These are phyloP conservation scores for Drosophila neonasuta DNA, from an alignment of 2,888 invertebrate species.

Conservation along the genomic window DNA sequence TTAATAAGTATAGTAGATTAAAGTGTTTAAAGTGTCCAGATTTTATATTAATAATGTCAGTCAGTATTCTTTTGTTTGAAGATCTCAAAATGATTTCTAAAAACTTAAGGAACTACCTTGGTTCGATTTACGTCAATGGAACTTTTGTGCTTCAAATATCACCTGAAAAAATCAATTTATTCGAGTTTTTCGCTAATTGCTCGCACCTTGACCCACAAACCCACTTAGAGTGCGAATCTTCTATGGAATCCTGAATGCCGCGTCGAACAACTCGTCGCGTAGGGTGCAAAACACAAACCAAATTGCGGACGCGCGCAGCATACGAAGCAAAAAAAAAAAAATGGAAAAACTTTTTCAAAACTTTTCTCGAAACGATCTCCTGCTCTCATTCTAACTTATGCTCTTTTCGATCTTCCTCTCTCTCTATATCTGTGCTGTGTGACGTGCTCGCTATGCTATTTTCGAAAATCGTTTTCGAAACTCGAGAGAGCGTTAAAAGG, in stretches of 20 bases:
- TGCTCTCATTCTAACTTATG: background rate
- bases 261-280: slow-evolving; percentile 24
- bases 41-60: too few relatives aligned
- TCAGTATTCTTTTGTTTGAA: background rate
- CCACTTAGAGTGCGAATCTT: slow-evolving; percentile 41
- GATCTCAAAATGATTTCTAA: background rate
- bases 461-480: slow-evolving; percentile 55
- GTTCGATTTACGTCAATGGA: slow-evolving; percentile 35
- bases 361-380: slow-evolving; percentile 39
- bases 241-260: slow-evolving; percentile 41
- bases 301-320: slow-evolving; percentile 18
- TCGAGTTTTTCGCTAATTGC: slow-evolving; percentile 46
- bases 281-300: slow-evolving; percentile 55
- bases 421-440: slow-evolving; percentile 4
- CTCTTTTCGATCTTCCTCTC: background rate
- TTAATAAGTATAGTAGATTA: background rate
- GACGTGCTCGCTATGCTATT: slow-evolving; percentile 33
- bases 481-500: background rate
- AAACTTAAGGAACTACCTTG: slow-evolving; percentile 32
- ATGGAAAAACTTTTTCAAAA: slow-evolving; percentile 56
- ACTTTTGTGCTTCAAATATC: slow-evolving; percentile 15
- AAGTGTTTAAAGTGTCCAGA: background rate
- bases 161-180: slow-evolving; percentile 24
- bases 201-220: slow-evolving; percentile 69
- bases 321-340: slow-evolving; percentile 9